Conservation (phyloP, 1,140 invertebrate species). For the Drosophila kurseongensis region DNA sequence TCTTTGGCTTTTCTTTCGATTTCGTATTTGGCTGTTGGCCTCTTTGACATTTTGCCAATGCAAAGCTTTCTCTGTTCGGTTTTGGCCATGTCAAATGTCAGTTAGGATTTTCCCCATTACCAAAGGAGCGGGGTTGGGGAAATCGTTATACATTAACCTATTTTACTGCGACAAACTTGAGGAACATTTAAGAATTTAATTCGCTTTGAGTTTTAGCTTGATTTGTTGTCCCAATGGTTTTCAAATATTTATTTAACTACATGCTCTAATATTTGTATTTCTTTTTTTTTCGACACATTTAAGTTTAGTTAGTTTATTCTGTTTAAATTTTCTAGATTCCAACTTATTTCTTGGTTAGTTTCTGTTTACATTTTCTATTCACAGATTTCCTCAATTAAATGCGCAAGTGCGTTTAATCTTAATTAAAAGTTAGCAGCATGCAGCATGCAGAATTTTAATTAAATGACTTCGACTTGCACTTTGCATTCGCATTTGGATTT, state of each 20-base stretch:
- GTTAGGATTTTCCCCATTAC: constrained; percentile 34
- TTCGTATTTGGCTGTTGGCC: constrained; percentile 12
- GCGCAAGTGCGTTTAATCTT: constrained; percentile 33
- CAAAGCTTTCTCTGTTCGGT: constrained; percentile 24
- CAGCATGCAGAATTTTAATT: constrained; percentile 39
- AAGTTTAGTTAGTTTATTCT: background rate
- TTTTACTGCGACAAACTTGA: constrained; percentile 1
- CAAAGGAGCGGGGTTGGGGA: constrained; percentile 5
- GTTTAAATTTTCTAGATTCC: background rate
- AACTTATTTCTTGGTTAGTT: background rate
- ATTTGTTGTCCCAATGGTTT: background rate
- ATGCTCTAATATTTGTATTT: too few species aligned
- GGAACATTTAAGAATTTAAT: background rate
- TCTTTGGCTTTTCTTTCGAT: constrained; percentile 7
- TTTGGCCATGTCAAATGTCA: constrained; percentile 46
- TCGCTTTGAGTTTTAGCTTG: background rate
- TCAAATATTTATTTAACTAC: background rate
- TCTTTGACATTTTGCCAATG: constrained; percentile 37
- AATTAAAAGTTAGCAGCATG: constrained; percentile 33
- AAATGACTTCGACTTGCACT: constrained; percentile 41
- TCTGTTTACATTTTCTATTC: background rate
- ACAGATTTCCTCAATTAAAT: constrained; percentile 11
- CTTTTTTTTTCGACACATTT: too few species aligned
- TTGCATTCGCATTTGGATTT: constrained; percentile 13
- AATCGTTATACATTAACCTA: constrained; percentile 16